phyloP scores from a whole-genome alignment of 2,797 vertebrate genomes.

The Tapirus indicus region DNA sequence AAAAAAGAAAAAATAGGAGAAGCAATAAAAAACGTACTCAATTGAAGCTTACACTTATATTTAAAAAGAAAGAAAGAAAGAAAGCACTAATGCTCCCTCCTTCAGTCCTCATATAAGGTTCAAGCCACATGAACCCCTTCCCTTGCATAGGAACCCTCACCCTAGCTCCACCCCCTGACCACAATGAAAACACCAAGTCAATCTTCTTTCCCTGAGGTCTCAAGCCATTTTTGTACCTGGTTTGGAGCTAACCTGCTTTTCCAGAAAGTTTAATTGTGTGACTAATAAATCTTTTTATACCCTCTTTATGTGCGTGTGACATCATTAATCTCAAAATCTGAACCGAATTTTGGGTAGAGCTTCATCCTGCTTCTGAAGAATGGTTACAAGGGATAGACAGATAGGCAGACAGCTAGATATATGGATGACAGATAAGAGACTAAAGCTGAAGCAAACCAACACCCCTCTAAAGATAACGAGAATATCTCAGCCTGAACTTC shows the following conservation, averaged over 20 bases:
- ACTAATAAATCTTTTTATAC: neutral
- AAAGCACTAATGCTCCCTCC: rapidly evolving
- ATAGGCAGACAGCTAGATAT: neutral
- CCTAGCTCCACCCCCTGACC: rapidly evolving
- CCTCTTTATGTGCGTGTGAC: neutral
- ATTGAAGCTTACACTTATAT: too few relatives aligned
- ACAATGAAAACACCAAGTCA: neutral
- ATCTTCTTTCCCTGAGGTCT: neutral
- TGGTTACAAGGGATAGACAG: neutral
- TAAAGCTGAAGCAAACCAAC: neutral
- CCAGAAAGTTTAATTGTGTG: neutral
- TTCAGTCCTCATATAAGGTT: neutral
- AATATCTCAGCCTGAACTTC: neutral
- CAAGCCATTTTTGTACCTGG: neutral
- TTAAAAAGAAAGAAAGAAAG: too few relatives aligned
- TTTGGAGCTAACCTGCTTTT: neutral
- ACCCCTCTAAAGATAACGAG: neutral
- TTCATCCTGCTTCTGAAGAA: neutral
- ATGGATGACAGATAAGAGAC: neutral
- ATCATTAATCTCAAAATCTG: neutral
- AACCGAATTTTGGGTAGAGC: neutral
- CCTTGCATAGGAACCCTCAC: neutral
- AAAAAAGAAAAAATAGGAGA: too few relatives aligned
- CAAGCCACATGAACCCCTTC: neutral
- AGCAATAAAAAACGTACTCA: too few relatives aligned